Conservation (phyloP, 2,113 vertebrate species). For the Laticauda laticaudata region DNA sequence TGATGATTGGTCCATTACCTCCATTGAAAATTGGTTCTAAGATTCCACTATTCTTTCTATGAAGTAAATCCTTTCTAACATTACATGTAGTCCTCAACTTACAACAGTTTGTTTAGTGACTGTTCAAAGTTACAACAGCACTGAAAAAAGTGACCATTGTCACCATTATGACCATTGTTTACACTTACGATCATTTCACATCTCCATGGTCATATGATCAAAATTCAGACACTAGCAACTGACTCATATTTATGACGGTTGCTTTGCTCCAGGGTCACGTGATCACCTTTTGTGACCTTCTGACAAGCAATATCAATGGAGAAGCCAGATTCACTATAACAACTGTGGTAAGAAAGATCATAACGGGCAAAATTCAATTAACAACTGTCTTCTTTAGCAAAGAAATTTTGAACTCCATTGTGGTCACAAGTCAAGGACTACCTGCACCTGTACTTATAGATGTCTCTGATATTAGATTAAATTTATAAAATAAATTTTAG, state of each 20-base stretch:
- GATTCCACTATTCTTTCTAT: background rate
- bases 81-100: background rate
- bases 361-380: background rate
- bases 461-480: background rate
- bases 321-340: background rate
- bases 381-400: background rate
- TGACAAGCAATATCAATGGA: background rate
- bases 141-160: background rate
- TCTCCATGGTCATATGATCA: background rate
- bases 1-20: background rate
- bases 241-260: background rate
- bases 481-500: background rate
- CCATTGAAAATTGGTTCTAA: background rate
- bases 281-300: background rate
- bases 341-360: background rate
- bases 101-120: background rate
- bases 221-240: background rate
- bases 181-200: background rate
- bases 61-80: background rate
- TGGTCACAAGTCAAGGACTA: background rate
- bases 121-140: background rate
- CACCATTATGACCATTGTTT: background rate
- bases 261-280: background rate
- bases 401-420: background rate
- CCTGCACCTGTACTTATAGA: background rate